phyloP scores from a whole-genome alignment of 2,888 invertebrate species.

The Microchrysa polita region DNA sequence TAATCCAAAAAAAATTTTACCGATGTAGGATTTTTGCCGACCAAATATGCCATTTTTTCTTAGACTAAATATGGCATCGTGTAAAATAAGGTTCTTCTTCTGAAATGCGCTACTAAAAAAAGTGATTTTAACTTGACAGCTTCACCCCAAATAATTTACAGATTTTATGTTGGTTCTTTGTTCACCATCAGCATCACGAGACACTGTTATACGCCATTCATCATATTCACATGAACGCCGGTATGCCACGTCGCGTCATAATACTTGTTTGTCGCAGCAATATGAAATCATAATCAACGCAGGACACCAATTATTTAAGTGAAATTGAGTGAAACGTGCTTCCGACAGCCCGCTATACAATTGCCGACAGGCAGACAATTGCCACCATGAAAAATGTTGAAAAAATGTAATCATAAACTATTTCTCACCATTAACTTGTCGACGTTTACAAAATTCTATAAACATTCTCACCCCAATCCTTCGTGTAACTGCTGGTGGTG shows the following conservation, averaged over 20 bases:
- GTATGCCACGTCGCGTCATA: neutral
- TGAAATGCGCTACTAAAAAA: too few species aligned
- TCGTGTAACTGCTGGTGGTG: too few species aligned
- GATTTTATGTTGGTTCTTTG: too few species aligned
- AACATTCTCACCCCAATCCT: neutral
- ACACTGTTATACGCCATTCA: conserved; percentile 4
- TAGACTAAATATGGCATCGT: too few species aligned
- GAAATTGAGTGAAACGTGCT: conserved; percentile 40
- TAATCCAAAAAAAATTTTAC: too few species aligned
- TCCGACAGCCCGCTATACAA: conserved; percentile 36
- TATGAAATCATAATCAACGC: conserved; percentile 1
- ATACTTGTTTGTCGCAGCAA: neutral
- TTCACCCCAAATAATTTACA: too few species aligned
- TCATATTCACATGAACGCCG: conserved; percentile 14
- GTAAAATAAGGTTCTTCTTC: too few species aligned
- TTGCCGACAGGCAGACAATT: neutral
- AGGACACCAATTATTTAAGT: conserved; percentile 33
- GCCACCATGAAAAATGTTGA: conserved; percentile 9
- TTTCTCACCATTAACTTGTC: conserved; percentile 39
- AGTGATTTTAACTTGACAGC: too few species aligned
- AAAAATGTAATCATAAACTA: conserved; percentile 30
- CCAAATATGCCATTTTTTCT: too few species aligned
- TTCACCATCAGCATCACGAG: too few species aligned
- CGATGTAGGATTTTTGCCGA: too few species aligned
- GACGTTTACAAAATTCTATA: conserved; percentile 20